Evolutionary conservation across 2,888 invertebrate species (phyloP), one percentile per base, ranked within the genome.

Genomic region (Hylaea fasciaria): DNA sequence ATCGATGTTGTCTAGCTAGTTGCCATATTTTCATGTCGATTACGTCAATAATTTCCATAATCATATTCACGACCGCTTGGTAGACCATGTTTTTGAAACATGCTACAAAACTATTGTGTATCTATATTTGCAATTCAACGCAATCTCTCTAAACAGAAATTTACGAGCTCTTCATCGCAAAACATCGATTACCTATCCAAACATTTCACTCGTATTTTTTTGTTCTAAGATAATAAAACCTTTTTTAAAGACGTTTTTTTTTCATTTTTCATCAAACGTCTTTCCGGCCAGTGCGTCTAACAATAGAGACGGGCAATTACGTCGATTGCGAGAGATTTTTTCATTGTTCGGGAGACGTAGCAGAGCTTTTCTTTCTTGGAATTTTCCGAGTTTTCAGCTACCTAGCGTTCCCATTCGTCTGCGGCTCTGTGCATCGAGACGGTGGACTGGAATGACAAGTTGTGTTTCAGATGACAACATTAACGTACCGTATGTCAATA

Each of bases 281-380:
- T 48, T 48, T 48, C 61, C 61, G 48, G 56, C 55, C 61, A 56
- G 51, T 51, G 61, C 60, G 45, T 50, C 51, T 48, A 61, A 61
- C 51, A 61, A 61, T 51, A 61, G 51, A 37, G 37, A 39, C 28
- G 56, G 46, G 52, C 61, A 56, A 62, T 62, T 62, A 49, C 22
- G 61, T 32, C 61, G 52, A 57, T 48, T 47, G 52, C 61, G 48
- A 62, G 52, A 39, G 28, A 28, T 28, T 48, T 52, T 41, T 44
- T 47, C 47, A 52, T 61, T 55, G 60, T 60, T 61, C 48, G 37
- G 44, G 35, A 39, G 57, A 62, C 47, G 61, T 22, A 41, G 43
- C 9, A 41, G 32, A 29, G 56, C 17, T 52, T 48, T 51, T 40
- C 17, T 50, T 49, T 45, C 39, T 35, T 8, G 53, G 45, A 47